Base-by-base conservation (phyloP, 2,888 invertebrate species). In the Cylloceria caligata region DNA sequence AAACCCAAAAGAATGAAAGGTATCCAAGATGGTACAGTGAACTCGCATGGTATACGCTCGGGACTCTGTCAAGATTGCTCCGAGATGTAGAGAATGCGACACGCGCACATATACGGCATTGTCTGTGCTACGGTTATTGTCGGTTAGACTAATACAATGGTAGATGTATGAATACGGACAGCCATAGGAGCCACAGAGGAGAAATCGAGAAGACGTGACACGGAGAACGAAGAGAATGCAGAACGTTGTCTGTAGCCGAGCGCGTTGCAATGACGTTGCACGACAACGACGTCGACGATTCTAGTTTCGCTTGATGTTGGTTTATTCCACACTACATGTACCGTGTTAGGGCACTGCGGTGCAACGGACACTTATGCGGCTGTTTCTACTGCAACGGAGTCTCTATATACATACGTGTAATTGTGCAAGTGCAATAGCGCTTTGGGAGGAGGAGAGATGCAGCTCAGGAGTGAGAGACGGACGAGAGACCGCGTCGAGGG, bases 261-360 rank as follows among this genome's bases (percentile, higher is more conserved):
- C 49, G 72, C 34, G 60, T 52, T 49, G 47, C 64, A 64, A 73
- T 24, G 69, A 52, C 69, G 68, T 36, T 49, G 62, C 60, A 57
- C 34, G 21, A 64, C 64, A 62, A 73, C 21, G 49, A 30, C 34
- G 21, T 52, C 64, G 73, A 73, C 62, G 62, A 73, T 62, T 67
- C 47, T 68, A 57, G 67, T n/a, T 67, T 67, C 57, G 57, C 52
- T 65, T 39, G 65, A 55, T 55, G 75, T 55, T 75, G 57, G 45
- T 75, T 75, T 75, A 75, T 75, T 57, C 34, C 67, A 47, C 34
- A 30, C 36, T n/a, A 39, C n/a, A 55, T 42, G 24, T 11, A 16
- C 5, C 7, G 62, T 24, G 49, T 64, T 60, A 19, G 36, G 47
- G 62, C 19, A 68, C 24, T 36, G 68, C 68, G 60, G 60, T 62